These are phyloP conservation scores for Atrina japonica DNA, from an alignment of 2,888 invertebrate species.

Conservation along the genomic window DNA sequence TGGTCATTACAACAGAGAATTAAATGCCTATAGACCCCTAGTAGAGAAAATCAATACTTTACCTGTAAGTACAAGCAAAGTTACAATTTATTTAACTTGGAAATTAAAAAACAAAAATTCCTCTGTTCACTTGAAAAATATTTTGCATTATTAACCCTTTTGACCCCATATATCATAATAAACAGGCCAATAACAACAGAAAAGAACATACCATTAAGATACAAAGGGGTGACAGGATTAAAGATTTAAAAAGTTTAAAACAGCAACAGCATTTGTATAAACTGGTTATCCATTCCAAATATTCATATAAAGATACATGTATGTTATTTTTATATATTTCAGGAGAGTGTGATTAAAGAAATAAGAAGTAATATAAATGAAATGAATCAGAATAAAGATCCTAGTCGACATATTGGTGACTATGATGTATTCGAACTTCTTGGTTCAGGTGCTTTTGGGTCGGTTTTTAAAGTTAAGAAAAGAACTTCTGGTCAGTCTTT, in stretches of 20 bases:
- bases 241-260: no score
- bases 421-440: conserved; percentile 81
- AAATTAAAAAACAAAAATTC: no score
- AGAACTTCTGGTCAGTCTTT: conserved; percentile 75
- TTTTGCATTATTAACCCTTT: no score
- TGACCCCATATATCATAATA: no score
- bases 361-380: conserved; percentile 73
- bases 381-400: conserved; percentile 76
- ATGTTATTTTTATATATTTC: conserved; percentile 29
- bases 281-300: no score
- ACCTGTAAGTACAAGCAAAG: conserved; percentile 69
- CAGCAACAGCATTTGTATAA: no score
- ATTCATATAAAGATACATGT: no score
- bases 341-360: conserved; percentile 70
- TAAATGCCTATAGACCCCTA: conserved; percentile 76
- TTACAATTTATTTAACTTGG: no score
- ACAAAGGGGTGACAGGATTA: no score
- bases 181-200: no score
- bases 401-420: conserved; percentile 78
- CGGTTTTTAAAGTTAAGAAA: conserved; percentile 81
- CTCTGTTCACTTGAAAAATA: background rate
- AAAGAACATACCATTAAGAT: no score
- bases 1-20: conserved; percentile 81
- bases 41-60: conserved; percentile 76
- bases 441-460: conserved; percentile 82